These are phyloP conservation scores for Syngnathus rostellatus DNA, from an alignment of 2,797 vertebrate species.

Conservation along the genomic window DNA sequence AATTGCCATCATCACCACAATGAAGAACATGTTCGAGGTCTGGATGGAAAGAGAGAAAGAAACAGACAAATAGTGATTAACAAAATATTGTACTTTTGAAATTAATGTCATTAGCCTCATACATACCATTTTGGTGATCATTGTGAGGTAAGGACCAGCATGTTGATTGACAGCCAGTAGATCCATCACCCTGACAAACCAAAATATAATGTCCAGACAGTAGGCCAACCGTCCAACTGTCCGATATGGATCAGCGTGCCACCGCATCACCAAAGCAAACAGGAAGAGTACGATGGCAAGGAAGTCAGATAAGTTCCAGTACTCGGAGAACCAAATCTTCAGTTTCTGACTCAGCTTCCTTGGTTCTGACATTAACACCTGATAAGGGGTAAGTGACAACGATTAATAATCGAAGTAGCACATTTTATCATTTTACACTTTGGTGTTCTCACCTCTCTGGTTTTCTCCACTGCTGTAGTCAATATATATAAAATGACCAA, in stretches of 20 bases:
- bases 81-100: not conserved
- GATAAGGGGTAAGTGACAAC: not conserved
- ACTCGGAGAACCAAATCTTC: slow-evolving; percentile 94
- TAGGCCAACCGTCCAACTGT: slow-evolving; percentile 80
- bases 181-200: slow-evolving; percentile 87
- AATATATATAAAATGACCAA: slow-evolving; percentile 85
- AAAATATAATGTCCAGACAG: slow-evolving; percentile 95
- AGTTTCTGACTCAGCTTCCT: slow-evolving; percentile 84
- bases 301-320: slow-evolving; percentile 91
- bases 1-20: slow-evolving; percentile 95
- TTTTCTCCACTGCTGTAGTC: slow-evolving; percentile 84
- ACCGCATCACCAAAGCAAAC: slow-evolving; percentile 79
- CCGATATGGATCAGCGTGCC: slow-evolving; percentile 58
- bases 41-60: slow-evolving; percentile 38
- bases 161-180: slow-evolving; percentile 92
- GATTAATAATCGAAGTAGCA: not conserved
- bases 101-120: slow-evolving; percentile 26
- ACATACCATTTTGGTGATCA: slow-evolving; percentile 97
- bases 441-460: slow-evolving; percentile 78
- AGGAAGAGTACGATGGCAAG: slow-evolving; percentile 84
- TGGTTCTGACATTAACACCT: slow-evolving; percentile 88
- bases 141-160: slow-evolving; percentile 92
- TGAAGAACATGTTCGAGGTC: slow-evolving; percentile 97
- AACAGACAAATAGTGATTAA: not conserved
- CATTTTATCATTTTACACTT: not conserved